These are phyloP conservation scores for Polymixis flavicincta DNA, from an alignment of 2,888 invertebrate species.

Conservation along the genomic window DNA sequence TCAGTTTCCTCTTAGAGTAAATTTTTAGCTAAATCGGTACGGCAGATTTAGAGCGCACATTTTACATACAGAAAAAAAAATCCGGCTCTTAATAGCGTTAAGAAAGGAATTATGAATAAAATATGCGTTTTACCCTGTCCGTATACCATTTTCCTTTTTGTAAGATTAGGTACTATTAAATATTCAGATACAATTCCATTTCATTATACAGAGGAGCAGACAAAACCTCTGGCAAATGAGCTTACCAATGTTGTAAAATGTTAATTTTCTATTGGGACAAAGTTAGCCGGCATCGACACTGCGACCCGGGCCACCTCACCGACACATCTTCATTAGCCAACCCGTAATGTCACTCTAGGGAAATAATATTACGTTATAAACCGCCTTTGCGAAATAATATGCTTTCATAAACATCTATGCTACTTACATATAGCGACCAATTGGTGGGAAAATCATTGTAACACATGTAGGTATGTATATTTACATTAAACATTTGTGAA, in stretches of 20 bases:
- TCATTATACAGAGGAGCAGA: constrained; percentile 45
- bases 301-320: constrained; percentile 76
- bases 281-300: constrained; percentile 70
- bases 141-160: constrained; percentile 56
- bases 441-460: neutral
- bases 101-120: constrained; percentile 56
- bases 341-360: constrained; percentile 80
- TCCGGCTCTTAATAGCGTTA: constrained; percentile 35
- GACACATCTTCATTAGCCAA: constrained; percentile 84
- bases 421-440: constrained; percentile 1
- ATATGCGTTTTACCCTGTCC: constrained; percentile 45
- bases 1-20: constrained; percentile 22
- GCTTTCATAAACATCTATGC: constrained; percentile 51
- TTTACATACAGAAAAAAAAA: constrained; percentile 42
- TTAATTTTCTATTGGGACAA: constrained; percentile 69
- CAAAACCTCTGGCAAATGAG: constrained; percentile 50
- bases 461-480: neutral
- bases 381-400: constrained; percentile 59
- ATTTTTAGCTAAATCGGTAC: constrained; percentile 26
- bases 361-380: constrained; percentile 76
- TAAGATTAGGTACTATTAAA: constrained; percentile 56
- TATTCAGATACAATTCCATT: constrained; percentile 60
- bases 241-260: constrained; percentile 60
- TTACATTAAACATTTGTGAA: neutral
- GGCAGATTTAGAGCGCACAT: constrained; percentile 28